Base-by-base conservation (phyloP, 2,888 invertebrate genomes). In the Neoitamus cyanurus region DNA sequence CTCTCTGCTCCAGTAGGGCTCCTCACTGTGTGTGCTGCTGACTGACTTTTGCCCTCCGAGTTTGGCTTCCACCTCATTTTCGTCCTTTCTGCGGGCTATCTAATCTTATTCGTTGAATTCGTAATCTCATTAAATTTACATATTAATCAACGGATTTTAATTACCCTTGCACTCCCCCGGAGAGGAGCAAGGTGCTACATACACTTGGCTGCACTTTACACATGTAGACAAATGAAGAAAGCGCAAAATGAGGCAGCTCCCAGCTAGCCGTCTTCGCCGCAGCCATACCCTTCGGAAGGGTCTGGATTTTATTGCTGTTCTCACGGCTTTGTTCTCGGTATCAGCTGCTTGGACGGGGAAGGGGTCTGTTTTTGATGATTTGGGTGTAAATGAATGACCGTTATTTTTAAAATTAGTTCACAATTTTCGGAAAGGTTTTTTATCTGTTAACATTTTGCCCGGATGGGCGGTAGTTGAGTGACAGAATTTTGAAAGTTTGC, bases 21-120 rank as follows among this genome's bases (percentile, higher is more conserved):
- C 72, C 46, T 34, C 25, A 36, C n/a, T 37, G 6, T 58, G 58
- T 58, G 58, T 58, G 58, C 25, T 58, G 58, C 58, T 58, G 58
- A 25, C 80, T 78, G 42, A 78, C 78, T 46, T 78, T 36, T 78
- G 46, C 46, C 31, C 48, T 48, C 28, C 28, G 28, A 31, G 46
- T 31, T 37, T 36, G 30, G 31, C 34, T 31, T 34, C 70, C 34
- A 70, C 31, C 70, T 70, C 31, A 30, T 70, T 34, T 70, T 92
- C 91, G 91, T 90, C 89, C 89, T 90, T 84, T 91, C 90, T 86
- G 85, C 75, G 83, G 90, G 90, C 92, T 92, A 93, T 86, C 84
- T 83, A 86, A 87, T 89, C 94, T 94, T 48, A 84, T 84, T 84
- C 84, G 68, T 37, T 77, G 48, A 84, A 77, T 80, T 85, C 85